Base-by-base conservation (phyloP, 2,797 vertebrate species). In the Morus bassanus region DNA sequence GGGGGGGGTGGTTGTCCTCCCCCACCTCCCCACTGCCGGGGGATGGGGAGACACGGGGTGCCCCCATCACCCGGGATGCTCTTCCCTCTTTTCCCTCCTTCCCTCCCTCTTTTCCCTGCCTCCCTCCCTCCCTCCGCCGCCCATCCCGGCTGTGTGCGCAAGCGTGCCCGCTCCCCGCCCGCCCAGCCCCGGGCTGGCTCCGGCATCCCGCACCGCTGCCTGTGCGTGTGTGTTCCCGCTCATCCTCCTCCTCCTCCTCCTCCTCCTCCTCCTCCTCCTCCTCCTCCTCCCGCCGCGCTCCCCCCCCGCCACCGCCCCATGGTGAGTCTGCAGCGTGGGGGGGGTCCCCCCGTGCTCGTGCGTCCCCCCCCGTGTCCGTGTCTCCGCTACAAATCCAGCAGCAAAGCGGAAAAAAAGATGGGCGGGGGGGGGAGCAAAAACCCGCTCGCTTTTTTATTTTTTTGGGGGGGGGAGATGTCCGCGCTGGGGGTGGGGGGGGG, bases 111-210 rank as follows among this genome's bases (percentile, higher is more conserved):
- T 6, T 41, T 41, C 43, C 14, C 43, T 43, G 7, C 43, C 45
- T 46, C 45, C 64, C 39, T 51, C 57, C 72, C 31, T 56, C 73
- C 43, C 43, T 8, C 50, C 41, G 53, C 80, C 61, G 51, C 73
- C 83, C 63, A 51, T 31, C 64, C 73, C 79, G 18, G 59, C 78
- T 10, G 28, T 88, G 78, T 92, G 90, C 85, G 90, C 90, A 88
- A 41, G 90, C 90, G 90, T 51, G 70, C 50, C 63, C 73, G 37
- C 65, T n/a, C 50, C 74, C 70, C 60, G 12, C 43, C 60, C 60
- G 37, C 50, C 81, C 48, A 21, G 13, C 60, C 48, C 81, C 39
- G 67, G 48, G 57, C 59, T 46, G 69, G 27, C 59, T 54, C 57
- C 81, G 24, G 78, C 65, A 69, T 59, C 79, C 79, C 79, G 41